These are phyloP conservation scores for Vanessa tameamea DNA, from an alignment of 1,140 invertebrate genomes.

Conservation along the genomic window DNA sequence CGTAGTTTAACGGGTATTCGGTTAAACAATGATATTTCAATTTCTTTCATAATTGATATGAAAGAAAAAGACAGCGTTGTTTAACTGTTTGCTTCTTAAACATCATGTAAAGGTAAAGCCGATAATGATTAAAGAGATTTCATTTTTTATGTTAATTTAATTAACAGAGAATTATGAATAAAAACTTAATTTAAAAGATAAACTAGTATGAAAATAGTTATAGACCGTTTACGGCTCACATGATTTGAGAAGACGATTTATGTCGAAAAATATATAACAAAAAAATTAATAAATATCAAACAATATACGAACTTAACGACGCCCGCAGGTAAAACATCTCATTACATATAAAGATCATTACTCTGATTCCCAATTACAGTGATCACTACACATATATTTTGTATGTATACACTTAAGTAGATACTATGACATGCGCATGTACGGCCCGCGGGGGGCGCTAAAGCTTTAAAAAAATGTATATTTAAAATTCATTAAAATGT, in stretches of 20 bases:
- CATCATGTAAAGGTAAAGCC: too few relatives aligned
- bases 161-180: not conserved
- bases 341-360: not conserved
- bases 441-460: constrained; percentile 16
- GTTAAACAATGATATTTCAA: too few relatives aligned
- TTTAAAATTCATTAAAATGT: constrained; percentile 36
- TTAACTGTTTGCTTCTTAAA: too few relatives aligned
- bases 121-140: too few relatives aligned
- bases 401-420: constrained; percentile 9
- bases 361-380: constrained; percentile 8
- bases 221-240: not conserved
- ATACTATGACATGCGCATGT: constrained; percentile 11
- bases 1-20: too few relatives aligned
- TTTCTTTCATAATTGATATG: too few relatives aligned
- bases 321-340: not conserved
- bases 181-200: not conserved
- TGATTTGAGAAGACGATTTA: not conserved
- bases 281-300: not conserved
- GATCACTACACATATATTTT: not conserved
- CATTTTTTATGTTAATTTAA: not conserved
- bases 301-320: not conserved
- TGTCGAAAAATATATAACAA: not conserved
- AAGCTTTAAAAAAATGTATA: constrained; percentile 29
- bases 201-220: not conserved
- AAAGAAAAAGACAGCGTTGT: too few relatives aligned